These are phyloP conservation scores for Cervus canadensis DNA, from an alignment of 2,113 vertebrate genomes.

Conservation along the genomic window DNA sequence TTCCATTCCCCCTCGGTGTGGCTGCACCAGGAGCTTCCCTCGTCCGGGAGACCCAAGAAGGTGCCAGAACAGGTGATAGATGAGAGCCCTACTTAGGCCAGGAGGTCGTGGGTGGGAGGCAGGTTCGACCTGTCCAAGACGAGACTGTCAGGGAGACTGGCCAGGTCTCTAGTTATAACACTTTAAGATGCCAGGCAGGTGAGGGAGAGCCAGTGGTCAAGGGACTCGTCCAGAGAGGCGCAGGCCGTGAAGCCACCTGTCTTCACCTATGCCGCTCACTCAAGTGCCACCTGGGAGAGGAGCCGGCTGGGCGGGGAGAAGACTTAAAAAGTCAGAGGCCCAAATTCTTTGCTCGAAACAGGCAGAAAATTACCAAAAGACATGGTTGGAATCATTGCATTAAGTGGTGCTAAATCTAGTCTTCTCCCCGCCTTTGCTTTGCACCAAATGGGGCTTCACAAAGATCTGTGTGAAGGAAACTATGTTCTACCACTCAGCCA, in stretches of 20 bases:
- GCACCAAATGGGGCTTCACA: not conserved
- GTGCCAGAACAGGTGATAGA: not conserved
- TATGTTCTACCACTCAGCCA: not conserved
- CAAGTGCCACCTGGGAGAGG: fast-evolving
- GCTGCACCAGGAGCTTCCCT: no score
- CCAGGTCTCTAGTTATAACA: not conserved
- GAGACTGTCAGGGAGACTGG: not conserved
- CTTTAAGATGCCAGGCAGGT: no score
- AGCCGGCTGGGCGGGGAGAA: not conserved
- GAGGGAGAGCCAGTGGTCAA: not conserved
- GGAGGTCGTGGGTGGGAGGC: not conserved
- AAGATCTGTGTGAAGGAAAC: not conserved
- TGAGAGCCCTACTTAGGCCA: not conserved
- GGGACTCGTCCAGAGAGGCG: not conserved
- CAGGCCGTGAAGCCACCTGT: fast-evolving
- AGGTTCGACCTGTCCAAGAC: not conserved
- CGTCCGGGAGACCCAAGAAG: not conserved
- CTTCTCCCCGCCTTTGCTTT: not conserved
- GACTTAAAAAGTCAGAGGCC: not conserved
- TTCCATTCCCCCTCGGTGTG: fast-evolving
- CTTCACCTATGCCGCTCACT: fast-evolving
- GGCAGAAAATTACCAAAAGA: not conserved
- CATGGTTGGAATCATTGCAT: not conserved
- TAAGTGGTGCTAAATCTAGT: not conserved
- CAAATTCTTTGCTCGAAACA: not conserved